A percentile compares a stretch with the other conserved stretches of the same genome.
phyloP scores from a whole-genome alignment of 92 coral and sea anemone genomes.

The Muricea muricata region DNA sequence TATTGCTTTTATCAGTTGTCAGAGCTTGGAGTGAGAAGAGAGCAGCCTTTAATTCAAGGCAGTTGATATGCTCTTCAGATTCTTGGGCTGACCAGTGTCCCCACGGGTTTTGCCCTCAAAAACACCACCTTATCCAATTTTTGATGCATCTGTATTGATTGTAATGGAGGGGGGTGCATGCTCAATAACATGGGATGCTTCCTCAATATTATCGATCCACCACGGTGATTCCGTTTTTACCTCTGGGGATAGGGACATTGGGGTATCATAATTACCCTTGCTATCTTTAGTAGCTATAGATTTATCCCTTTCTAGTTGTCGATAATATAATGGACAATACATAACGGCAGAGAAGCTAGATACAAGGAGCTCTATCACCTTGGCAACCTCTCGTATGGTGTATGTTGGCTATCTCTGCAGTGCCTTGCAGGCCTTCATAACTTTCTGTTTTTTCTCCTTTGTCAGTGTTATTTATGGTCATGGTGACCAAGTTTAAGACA shows the following conservation, averaged over 20 bases:
- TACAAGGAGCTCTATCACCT: neutral
- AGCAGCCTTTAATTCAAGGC: neutral
- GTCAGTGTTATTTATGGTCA: neutral
- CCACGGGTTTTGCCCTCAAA: neutral
- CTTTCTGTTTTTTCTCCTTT: neutral
- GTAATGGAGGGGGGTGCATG: neutral
- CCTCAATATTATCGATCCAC: neutral
- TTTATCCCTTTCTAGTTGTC: neutral
- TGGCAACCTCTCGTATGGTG: neutral
- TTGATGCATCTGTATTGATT: neutral
- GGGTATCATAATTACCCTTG: neutral
- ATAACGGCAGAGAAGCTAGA: neutral
- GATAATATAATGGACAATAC: neutral
- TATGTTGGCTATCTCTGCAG: neutral
- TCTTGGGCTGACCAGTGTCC: constrained; percentile 13
- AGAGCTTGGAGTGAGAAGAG: neutral
- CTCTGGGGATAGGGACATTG: neutral
- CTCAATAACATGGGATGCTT: neutral
- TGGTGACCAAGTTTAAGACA: neutral
- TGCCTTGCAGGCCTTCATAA: neutral
- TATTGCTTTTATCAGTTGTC: neutral
- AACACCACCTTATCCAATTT: neutral
- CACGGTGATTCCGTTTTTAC: neutral
- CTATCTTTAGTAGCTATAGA: neutral
- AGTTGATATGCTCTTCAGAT: neutral